Evolutionary conservation across 2,888 invertebrate genomes (phyloP), one percentile per base, ranked within the genome.

Genomic region (Amblyjoppa fuscipennis): DNA sequence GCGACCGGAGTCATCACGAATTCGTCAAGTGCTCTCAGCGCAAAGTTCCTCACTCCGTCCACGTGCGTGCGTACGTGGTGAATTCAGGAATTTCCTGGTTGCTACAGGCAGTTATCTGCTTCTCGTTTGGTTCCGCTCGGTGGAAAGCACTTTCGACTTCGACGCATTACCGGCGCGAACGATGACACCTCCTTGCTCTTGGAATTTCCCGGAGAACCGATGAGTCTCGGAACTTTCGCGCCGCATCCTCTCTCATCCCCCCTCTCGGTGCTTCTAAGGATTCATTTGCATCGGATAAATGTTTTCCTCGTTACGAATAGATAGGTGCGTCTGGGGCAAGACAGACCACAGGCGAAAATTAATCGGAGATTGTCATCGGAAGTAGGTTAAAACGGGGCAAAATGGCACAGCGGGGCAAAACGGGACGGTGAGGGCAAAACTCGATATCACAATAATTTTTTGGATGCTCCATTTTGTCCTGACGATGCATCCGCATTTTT

Each of bases 131-230:
- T 85, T 85, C 85, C 85, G 82, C 56, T 45, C 56, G 51, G 41
- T 68, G 75, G 38, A 70, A 82, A 75, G 81, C 75, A 82, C 85
- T 85, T 85, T 85, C 82, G 82, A 79, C 85, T 82, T 82, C 66
- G 75, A 81, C 64, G 64, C 64, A 74, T 81, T 41, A 61, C 11
- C 45, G 16, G 38, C 34, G 41, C 45, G 51, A 41, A 56, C 31
- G 68, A 51, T 56, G 81, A 70, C 78, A 85, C 69, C 45, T 68
- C 38, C 13, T 25, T 56, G 13, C n/a, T 59, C 20, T n/a, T 31
- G 45, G 49, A 75, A 81, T 81, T 64, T 16, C 49, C 13, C 49
- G 45, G 71, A 61, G 20, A 70, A n/a, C 59, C 11, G 38, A 7
- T 9, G 45, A 45, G 38, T 51, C 28, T 16, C 66, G 25, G 56